Evolutionary conservation across 1,140 invertebrate genomes (phyloP), one percentile per base, ranked within the genome.

Genomic region (Dendroctonus ponderosae): DNA sequence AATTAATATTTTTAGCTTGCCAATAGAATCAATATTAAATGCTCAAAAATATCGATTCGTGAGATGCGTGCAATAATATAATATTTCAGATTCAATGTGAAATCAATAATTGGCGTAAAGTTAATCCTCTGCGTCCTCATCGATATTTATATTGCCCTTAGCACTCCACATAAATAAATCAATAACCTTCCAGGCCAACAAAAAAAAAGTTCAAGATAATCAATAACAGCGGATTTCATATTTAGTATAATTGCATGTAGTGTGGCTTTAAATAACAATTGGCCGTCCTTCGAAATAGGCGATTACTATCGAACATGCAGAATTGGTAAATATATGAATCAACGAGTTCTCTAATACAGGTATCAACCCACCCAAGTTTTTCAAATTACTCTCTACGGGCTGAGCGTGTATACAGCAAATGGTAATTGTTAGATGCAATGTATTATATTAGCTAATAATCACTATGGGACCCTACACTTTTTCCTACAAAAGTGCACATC

Each of bases 301-400:
- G 60, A 62, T 62, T 62, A 52, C 43, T 53, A 62, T 62, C 60
- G 14, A 40, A 62, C 60, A 62, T 62, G 60, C 51, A 62, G 52
- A 62, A 62, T 62, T 38, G 60, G 49, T 62, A 62, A 62, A 52
- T 52, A 62, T 52, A 62, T 52, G 40, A 62, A 62, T 62, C 44
- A 50, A 41, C 7, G 38, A 62, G 49, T 62, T 52, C 52, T 62
- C 60, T 62, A 62, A 42, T 53, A 50, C 14, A 62, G 40, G 60
- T 52, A 52, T 62, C 46, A 53, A 53, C 46, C 14, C 46, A 14
- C 46, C 46, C 46, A 14, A 48, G 46, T 48, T 48, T 48, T 48
- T 48, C 46, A 48, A 48, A 48, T 48, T 48, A 48, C 46, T 14
- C 46, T 48, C 46, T 5, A 48, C 11, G 46, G 46, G 14, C 46